Evolutionary conservation across 2,797 vertebrate species (phyloP).

Genomic region (Fistularia commersonii): DNA sequence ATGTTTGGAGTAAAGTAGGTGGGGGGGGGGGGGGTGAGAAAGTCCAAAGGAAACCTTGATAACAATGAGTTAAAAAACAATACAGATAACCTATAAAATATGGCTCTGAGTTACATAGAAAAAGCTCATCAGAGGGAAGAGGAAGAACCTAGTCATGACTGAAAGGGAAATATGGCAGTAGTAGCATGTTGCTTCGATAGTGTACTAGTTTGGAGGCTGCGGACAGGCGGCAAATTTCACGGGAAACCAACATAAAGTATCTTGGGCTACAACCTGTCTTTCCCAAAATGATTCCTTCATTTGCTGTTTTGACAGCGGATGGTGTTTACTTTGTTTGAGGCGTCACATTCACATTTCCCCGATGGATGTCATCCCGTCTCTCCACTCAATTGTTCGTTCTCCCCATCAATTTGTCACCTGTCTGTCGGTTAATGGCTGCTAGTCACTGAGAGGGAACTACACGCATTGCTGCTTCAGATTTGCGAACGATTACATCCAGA

Average conservation of each 20-base stretch:
- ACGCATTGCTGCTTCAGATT: constrained; percentile 31
- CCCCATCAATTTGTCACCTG: no score
- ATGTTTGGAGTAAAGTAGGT: constrained; percentile 47
- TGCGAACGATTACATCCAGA: constrained; percentile 31
- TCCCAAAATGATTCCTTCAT: no score
- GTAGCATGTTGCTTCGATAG: constrained; percentile 63
- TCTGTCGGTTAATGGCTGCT: constrained; percentile 29
- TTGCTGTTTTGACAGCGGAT: no score
- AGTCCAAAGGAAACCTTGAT: constrained; percentile 56
- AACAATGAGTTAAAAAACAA: constrained; percentile 73
- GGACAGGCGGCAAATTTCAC: no score
- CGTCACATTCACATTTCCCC: no score
- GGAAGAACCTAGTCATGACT: constrained; percentile 63
- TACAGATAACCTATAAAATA: constrained; percentile 77
- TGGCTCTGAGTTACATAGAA: constrained; percentile 81
- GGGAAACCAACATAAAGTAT: no score
- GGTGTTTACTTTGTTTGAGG: no score
- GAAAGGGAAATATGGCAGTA: constrained; percentile 72
- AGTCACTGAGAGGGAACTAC: constrained; percentile 35
- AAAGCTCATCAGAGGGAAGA: constrained; percentile 65
- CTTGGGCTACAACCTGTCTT: no score
- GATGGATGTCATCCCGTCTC: no score
- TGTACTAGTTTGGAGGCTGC: constrained; percentile 30
- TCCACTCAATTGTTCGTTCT: no score
- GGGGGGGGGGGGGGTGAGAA: constrained; percentile 3